Base-by-base conservation (phyloP, 2,113 vertebrate species). In the Myrmophylax atrothorax region DNA sequence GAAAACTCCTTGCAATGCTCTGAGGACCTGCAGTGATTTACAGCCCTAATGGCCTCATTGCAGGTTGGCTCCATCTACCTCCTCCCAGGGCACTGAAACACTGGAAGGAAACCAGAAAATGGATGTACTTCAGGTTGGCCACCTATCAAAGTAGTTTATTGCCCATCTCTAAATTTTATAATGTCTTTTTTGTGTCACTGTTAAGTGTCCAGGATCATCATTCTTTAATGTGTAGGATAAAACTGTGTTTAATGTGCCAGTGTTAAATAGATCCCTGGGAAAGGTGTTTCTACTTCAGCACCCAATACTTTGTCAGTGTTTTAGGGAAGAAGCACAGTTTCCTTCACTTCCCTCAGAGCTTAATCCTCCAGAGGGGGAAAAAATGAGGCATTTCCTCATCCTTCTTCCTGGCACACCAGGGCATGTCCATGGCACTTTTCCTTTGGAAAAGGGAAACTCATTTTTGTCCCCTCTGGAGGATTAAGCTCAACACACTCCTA, bases 191-290 rank as follows among this genome's bases (percentile, higher is more conserved):
- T 85, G 74, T 89, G 74, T 83, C 93, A 76, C 56, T 64, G 56
- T 72, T 93, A 85, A 96, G 76, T 72, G 59, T 74, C 72, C 74
- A 49, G 87, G 83, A 91, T 93, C 93, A 50, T 46, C 86, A 37
- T 42, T 93, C 25, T 84, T 95, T 90, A 93, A 94, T 86, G 90
- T 83, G 53, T 89, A 59, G 89, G 91, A 95, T 93, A 88, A 96
- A 94, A 94, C 53, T 11, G 46, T 50, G 50, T 38, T 87, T 90
- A 80, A 93, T 70, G 74, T 69, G 67, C 35, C 53, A 18, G 24
- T 15, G 60, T 92, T 96, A 86, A 91, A 83, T 28, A 70, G 59
- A 47, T 77, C 68, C 9, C 1, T 15, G 55, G 68, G 64, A 90
- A 93, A 93, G 78, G 44, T 42, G 84, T 67, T 96, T 83, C 59